A percentile compares a stretch with the other conserved stretches of the same genome.
These are phyloP conservation scores for Berghia stephanieae DNA, from an alignment of 1,140 invertebrate species.

Conservation along the genomic window DNA sequence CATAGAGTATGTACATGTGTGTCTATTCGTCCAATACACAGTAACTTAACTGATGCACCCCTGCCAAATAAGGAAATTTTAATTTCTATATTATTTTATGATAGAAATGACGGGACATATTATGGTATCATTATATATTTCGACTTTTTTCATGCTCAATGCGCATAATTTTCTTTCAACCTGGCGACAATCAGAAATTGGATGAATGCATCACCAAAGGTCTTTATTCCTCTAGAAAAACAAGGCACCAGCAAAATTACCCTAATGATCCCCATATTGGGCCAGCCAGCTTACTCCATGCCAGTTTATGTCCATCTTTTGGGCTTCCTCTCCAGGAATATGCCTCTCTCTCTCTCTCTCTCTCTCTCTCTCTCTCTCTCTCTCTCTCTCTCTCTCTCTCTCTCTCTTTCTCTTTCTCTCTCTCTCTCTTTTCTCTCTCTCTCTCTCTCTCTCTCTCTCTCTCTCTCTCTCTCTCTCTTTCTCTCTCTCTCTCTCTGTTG, in stretches of 20 bases:
- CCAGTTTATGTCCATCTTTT: not conserved
- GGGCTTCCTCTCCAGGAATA: no score
- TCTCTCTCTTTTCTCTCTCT: not conserved
- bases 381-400: not conserved
- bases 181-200: not conserved
- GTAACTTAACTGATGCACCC: no score
- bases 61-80: no score
- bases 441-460: not conserved
- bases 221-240: not conserved
- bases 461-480: slow-evolving; percentile 10
- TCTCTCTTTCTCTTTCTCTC: not conserved
- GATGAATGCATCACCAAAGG: not conserved
- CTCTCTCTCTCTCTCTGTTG: not conserved
- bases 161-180: not conserved
- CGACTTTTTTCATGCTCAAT: no score
- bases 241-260: not conserved
- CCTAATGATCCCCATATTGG: not conserved
- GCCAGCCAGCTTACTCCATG: not conserved
- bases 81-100: no score
- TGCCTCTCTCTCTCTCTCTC: not conserved
- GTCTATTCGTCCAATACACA: no score
- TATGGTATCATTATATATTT: no score
- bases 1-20: no score
- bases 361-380: not conserved
- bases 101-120: no score